phyloP scores from a whole-genome alignment of 2,113 vertebrate genomes.

The Ochotona curzoniae region DNA sequence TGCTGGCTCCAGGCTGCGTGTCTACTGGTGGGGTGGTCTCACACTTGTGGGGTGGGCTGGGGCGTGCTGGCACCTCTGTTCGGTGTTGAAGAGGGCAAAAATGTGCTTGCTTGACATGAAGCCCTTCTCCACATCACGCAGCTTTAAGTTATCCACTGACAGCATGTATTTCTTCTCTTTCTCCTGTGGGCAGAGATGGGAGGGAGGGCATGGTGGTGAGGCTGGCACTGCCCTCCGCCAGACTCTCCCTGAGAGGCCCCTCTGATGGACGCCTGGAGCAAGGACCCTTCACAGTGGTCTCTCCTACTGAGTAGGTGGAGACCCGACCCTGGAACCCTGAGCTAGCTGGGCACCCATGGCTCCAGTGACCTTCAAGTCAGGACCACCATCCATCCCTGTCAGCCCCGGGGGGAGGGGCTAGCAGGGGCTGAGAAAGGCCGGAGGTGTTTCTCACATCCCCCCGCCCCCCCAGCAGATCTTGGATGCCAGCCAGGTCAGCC shows the following conservation, averaged over 20 bases:
- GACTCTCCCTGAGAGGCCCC: neutral
- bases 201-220: neutral
- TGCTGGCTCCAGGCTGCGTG: no score
- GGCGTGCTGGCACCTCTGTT: slow-evolving; percentile 91
- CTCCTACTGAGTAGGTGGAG: neutral
- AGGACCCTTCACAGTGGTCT: neutral
- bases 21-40: neutral
- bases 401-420: neutral
- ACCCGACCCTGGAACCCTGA: neutral
- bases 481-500: slow-evolving; percentile 20
- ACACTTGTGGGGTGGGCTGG: neutral
- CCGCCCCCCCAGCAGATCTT: neutral
- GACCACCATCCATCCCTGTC: neutral
- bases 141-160: slow-evolving; percentile 97
- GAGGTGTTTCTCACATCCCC: neutral
- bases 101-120: slow-evolving; percentile 99
- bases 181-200: slow-evolving; percentile 44
- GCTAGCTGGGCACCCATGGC: neutral
- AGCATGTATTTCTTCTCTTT: slow-evolving; percentile 97
- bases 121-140: slow-evolving; percentile 97
- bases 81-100: slow-evolving; percentile 99
- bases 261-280: neutral
- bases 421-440: neutral
- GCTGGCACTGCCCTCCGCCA: neutral
- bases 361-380: neutral